Base-by-base conservation (phyloP, 2,888 invertebrate genomes). In the Laothoe populi region DNA sequence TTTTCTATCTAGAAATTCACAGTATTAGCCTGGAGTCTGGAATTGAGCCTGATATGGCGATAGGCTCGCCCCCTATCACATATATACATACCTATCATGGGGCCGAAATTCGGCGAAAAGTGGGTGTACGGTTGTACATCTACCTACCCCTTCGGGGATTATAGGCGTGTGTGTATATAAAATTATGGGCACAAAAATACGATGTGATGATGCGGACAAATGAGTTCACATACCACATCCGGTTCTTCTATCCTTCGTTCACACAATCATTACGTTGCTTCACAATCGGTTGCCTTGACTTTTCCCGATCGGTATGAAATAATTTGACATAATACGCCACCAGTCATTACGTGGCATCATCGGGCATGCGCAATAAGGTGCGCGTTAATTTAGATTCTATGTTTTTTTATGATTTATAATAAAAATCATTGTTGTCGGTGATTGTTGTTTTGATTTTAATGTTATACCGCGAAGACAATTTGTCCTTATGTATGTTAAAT, bases 251-350 rank as follows among this genome's bases (percentile, higher is more conserved):
- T 59, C 21, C 59, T 69, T 21, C 21, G 64, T 66, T 24, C 45
- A 42, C 60, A 67, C 72, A 74, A 82, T 85, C 84, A 86, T 87
- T 86, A 87, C 78, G 73, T 68, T 71, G 70, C 53, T 73, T 70
- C 77, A 78, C 83, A 83, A 88, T 87, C 85, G 81, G 84, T 89
- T 86, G 86, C 92, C 92, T 92, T 92, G 92, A 92, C 90, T 90
- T 90, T 90, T 90, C 85, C 80, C 86, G 82, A 90, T 90, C 85
- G 81, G 83, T 83, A 84, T 88, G 84, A 87, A 90, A 90, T 90
- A 91, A 92, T 92, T 91, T 87, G 90, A 91, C 88, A 87, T 91
- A 90, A 90, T 86, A 84, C 84, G 82, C 71, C 83, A 81, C 81
- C 67, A 77, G 80, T 87, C 87, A 90, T 90, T 89, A 89, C 75